phyloP scores from a whole-genome alignment of 2,113 vertebrate species.

The Fregetta grallaria region DNA sequence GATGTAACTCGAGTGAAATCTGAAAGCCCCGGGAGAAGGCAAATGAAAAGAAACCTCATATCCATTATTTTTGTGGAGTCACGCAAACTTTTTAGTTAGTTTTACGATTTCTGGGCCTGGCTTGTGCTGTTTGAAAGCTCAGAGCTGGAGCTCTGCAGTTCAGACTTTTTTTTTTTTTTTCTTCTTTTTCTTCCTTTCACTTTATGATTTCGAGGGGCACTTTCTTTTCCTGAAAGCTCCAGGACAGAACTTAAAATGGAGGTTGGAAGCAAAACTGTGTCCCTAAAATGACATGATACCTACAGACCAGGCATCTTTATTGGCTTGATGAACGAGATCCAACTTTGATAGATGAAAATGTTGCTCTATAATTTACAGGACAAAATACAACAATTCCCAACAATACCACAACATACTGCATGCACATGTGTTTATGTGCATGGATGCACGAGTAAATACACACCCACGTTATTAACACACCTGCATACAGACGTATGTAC shows the following conservation, averaged over 20 bases:
- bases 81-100: background rate
- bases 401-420: rapidly evolving
- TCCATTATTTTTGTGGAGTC: background rate
- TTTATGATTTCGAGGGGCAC: background rate
- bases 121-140: background rate
- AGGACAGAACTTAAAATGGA: background rate
- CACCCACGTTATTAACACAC: rapidly evolving
- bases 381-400: rapidly evolving
- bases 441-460: rapidly evolving
- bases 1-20: background rate
- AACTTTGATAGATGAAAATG: background rate
- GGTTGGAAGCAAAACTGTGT: background rate
- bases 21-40: background rate
- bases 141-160: background rate
- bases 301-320: background rate
- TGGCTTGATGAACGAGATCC: rapidly evolving
- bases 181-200: background rate
- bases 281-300: background rate
- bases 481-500: rapidly evolving
- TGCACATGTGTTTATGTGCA: rapidly evolving
- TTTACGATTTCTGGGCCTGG: background rate
- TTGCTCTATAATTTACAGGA: background rate
- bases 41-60: background rate
- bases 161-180: too few relatives aligned
- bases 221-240: background rate